phyloP scores from a whole-genome alignment of 2,113 vertebrate species.

The Lathamus discolor region DNA sequence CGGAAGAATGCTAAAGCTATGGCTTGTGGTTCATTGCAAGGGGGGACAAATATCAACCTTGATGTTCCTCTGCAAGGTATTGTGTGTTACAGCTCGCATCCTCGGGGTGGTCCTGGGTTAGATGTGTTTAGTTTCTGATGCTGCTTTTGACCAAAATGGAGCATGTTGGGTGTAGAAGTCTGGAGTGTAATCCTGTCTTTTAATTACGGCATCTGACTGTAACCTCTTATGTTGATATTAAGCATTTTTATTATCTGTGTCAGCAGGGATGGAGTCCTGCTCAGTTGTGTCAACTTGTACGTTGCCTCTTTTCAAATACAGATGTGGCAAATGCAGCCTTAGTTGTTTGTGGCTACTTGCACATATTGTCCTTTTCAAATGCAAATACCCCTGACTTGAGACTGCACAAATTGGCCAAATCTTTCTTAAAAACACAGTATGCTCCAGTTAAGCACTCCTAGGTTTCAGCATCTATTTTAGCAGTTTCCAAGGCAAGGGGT shows the following conservation, averaged over 20 bases:
- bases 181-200: neutral
- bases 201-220: neutral
- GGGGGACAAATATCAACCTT: conserved; percentile 76
- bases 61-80: conserved; percentile 97
- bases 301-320: neutral
- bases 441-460: neutral
- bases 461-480: neutral
- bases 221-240: neutral
- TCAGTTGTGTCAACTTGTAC: neutral
- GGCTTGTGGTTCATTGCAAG: conserved; percentile 87
- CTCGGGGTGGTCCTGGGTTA: neutral
- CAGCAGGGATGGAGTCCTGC: neutral
- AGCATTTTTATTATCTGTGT: neutral
- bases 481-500: neutral
- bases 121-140: neutral
- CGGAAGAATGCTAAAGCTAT: conserved; percentile 93
- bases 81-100: neutral
- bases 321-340: neutral
- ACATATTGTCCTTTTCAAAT: neutral
- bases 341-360: neutral
- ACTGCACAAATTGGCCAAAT: neutral
- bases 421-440: neutral
- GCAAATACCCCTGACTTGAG: neutral
- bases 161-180: neutral
- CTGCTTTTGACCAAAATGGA: neutral